Conservation (phyloP, 2,888 invertebrate species). For the Pocota personata region DNA sequence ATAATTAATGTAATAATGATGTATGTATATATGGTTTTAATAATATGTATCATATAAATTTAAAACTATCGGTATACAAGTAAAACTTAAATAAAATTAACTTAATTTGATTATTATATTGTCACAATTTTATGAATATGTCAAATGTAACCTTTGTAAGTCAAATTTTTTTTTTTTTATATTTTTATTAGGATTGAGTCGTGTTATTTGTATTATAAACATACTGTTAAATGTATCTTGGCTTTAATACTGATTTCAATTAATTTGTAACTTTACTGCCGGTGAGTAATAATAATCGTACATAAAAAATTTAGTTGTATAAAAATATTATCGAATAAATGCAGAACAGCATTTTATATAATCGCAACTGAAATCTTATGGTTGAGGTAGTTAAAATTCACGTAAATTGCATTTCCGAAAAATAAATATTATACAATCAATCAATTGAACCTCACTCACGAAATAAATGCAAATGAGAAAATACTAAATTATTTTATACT, state of each 20-base stretch:
- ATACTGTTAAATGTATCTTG: neutral
- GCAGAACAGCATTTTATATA: slow-evolving; percentile 6
- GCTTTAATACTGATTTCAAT: slow-evolving; percentile 23
- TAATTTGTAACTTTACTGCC: neutral
- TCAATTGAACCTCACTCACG: neutral
- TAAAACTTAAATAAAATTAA: slow-evolving; percentile 32
- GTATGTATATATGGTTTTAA: slow-evolving; percentile 16
- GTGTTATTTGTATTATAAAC: slow-evolving; percentile 1
- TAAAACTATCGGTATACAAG: slow-evolving; percentile 29
- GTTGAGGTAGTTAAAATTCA: slow-evolving; percentile 63
- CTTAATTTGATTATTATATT: slow-evolving; percentile 38
- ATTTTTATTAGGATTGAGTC: slow-evolving; percentile 18
- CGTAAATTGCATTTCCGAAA: slow-evolving; percentile 28
- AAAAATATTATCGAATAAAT: slow-evolving; percentile 1
- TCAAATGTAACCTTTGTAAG: slow-evolving; percentile 28
- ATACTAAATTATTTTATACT: slow-evolving; percentile 10
- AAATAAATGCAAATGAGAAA: slow-evolving; percentile 35
- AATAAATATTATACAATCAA: slow-evolving; percentile 23
- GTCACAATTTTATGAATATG: slow-evolving; percentile 58
- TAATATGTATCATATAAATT: slow-evolving; percentile 37
- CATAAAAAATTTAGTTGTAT: neutral
- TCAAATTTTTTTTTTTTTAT: no score
- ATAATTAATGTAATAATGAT: neutral
- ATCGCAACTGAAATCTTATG: slow-evolving; percentile 32
- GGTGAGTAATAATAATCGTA: neutral